phyloP scores from a whole-genome alignment of 2,888 invertebrate species.

The Pantelozetes paolii region DNA sequence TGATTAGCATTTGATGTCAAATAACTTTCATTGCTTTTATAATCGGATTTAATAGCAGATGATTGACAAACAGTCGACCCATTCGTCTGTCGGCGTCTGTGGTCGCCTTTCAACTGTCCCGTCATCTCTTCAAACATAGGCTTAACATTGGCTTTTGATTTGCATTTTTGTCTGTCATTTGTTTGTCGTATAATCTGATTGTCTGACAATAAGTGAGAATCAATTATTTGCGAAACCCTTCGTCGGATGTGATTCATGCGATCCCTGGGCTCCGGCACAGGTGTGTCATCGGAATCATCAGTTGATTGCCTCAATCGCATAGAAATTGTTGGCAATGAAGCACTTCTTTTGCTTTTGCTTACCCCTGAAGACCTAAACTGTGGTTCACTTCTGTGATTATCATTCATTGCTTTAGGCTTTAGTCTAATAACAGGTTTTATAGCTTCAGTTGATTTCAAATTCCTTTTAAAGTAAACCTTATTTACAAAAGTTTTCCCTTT shows the following conservation, averaged over 20 bases:
- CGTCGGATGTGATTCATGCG: conserved; percentile 8
- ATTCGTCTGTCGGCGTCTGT: not conserved
- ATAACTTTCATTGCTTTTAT: too few species aligned
- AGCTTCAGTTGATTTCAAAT: not conserved
- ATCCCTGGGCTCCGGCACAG: not conserved
- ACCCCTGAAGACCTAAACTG: not conserved
- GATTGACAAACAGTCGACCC: not conserved
- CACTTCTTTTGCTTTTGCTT: conserved; percentile 6
- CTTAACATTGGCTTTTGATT: not conserved
- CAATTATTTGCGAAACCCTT: conserved; percentile 28
- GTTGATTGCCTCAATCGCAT: not conserved
- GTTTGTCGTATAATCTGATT: not conserved
- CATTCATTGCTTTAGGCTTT: conserved; percentile 16
- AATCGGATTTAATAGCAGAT: not conserved
- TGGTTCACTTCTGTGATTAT: not conserved
- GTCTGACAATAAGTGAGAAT: conserved; percentile 22
- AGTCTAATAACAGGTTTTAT: conserved; percentile 22
- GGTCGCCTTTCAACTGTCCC: too few species aligned
- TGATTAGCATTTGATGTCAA: too few species aligned
- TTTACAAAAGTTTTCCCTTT: not conserved
- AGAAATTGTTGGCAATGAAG: conserved; percentile 8
- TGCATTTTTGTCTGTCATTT: not conserved
- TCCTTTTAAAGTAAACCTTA: not conserved
- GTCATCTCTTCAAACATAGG: not conserved
- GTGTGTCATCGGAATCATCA: not conserved